phyloP scores from a whole-genome alignment of 2,888 invertebrate genomes.

The Cantharis nigra region DNA sequence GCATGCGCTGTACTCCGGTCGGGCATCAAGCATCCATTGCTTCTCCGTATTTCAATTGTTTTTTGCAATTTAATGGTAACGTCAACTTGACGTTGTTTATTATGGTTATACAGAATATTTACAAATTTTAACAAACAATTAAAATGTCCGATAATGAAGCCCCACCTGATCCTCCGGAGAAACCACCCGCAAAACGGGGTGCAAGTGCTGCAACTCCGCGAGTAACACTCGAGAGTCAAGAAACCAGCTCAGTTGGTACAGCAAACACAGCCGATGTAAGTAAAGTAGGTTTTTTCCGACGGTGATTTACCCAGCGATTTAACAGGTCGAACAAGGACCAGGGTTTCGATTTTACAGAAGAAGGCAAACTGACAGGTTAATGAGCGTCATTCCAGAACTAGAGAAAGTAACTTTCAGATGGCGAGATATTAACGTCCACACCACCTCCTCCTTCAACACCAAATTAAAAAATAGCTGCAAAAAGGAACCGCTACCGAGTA shows the following conservation, averaged over 20 bases:
- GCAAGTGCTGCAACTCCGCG: background rate
- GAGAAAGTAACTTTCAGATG: slow-evolving; percentile 59
- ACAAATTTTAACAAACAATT: background rate
- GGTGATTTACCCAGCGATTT: background rate
- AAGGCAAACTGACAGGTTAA: background rate
- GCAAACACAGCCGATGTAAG: background rate
- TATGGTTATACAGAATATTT: background rate
- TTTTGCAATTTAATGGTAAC: background rate
- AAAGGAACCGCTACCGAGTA: slow-evolving; percentile 55
- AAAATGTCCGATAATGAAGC: background rate
- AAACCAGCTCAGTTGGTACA: background rate
- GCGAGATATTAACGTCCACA: slow-evolving; percentile 79
- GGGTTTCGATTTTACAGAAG: background rate
- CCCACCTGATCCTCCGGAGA: background rate
- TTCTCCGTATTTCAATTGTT: background rate
- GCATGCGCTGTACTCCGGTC: too few relatives aligned
- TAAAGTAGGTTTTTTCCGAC: background rate
- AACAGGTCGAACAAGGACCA: background rate
- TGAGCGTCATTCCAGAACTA: background rate
- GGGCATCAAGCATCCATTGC: background rate
- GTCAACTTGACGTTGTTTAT: background rate
- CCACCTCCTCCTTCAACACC: slow-evolving; percentile 45
- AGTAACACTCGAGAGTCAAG: background rate
- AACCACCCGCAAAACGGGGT: background rate
- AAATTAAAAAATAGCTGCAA: background rate